Evolutionary conservation across 2,888 invertebrate species (phyloP).

Genomic region (Temnothorax ravouxi): DNA sequence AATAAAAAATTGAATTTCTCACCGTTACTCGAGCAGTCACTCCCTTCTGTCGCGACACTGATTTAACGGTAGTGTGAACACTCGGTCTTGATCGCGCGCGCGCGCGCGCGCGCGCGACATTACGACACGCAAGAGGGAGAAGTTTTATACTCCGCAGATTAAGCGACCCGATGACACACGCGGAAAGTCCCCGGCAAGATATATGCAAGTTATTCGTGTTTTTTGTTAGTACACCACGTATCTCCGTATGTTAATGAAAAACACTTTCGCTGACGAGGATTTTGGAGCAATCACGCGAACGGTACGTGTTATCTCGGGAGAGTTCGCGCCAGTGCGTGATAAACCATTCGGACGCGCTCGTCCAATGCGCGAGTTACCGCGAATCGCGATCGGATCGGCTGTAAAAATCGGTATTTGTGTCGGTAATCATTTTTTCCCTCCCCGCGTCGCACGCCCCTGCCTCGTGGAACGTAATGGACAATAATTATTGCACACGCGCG

Average conservation of each 20-base stretch:
- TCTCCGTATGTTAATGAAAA: neutral
- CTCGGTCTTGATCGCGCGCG: neutral
- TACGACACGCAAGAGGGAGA: neutral
- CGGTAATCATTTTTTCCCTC: neutral
- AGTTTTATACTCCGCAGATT: neutral
- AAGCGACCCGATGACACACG: slow-evolving; percentile 19
- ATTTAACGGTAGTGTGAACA: neutral
- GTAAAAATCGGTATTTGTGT: neutral
- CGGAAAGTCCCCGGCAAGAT: slow-evolving; percentile 49
- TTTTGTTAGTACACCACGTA: neutral
- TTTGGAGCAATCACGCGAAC: slow-evolving; percentile 7
- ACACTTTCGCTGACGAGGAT: neutral
- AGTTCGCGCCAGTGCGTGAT: neutral
- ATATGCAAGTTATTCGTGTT: neutral
- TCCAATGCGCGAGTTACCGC: neutral
- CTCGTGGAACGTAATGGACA: neutral
- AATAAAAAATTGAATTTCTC: neutral
- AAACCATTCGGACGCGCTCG: neutral
- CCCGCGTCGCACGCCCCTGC: neutral
- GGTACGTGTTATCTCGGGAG: slow-evolving; percentile 11
- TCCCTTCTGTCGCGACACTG: neutral
- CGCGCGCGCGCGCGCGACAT: neutral
- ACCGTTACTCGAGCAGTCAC: neutral
- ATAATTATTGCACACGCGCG: slow-evolving; percentile 16
- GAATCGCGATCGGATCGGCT: neutral